Base-by-base conservation (phyloP, 2,888 invertebrate species). In the Ischnus inquisitorius region DNA sequence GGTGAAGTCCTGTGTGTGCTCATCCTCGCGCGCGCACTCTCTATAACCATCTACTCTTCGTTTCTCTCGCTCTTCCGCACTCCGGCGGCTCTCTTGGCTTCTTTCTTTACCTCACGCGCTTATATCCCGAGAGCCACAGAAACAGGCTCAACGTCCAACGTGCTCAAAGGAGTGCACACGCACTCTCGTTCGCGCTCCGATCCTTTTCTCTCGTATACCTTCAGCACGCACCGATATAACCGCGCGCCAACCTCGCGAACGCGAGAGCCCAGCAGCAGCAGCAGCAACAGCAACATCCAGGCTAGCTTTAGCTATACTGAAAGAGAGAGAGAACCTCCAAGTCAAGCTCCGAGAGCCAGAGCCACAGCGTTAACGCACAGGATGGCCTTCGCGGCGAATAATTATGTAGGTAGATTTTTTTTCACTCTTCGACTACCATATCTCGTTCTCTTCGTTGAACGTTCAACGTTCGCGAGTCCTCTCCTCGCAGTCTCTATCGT, bases 371-470 rank as follows among this genome's bases (percentile, higher is more conserved):
- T 87, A 91, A 90, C 91, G 89, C 91, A 88, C 90, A 90, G 88
- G 89, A 89, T 88, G 92, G 88, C 92, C 92, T 92, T 92, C 91
- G 90, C 88, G 89, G 89, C 88, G 88, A 91, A 92, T 91, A 92
- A 92, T 92, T 91, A 91, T 88, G 90, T 89, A 89, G 88, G 81
- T 82, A 88, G 85, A 90, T 90, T 90, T 91, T 91, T 90, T 79
- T 60, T 60, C 79, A 54, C 85, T 80, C 79, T 85, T 82, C 41
- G 46, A 82, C 72, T 60, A 76, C 60, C 51, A 28, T 48, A 34
- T 57, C 39, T 22, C 65, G 34, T 72, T 41, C 19, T 39, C 48
- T 41, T 34, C 71, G 64, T 54, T 62, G 28, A 41, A 57, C 65
- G 72, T 68, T 71, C 46, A 65, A 46, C 72, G 64, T 69, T 75